Percentiles rank a stretch among this genome's conserved stretches.
Conservation (phyloP, 2,888 invertebrate species). For the Xylophagus ater region DNA sequence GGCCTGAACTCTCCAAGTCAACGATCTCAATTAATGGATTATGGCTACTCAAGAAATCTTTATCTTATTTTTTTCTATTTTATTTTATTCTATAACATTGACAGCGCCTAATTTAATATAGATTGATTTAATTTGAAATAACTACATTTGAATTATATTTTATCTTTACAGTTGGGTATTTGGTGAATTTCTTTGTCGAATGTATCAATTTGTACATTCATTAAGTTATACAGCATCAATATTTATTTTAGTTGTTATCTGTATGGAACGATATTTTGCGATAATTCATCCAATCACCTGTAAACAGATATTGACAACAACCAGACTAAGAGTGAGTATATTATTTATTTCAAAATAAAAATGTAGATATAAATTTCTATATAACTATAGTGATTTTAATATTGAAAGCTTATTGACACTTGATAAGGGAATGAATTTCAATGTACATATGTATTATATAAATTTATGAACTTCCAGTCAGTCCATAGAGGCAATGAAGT, state of each 20-base stretch:
- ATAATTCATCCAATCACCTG: constrained; percentile 76
- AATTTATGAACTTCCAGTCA: too few relatives aligned
- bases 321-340: constrained; percentile 56
- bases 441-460: neutral
- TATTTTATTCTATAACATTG: too few relatives aligned
- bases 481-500: too few relatives aligned
- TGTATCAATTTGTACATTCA: constrained; percentile 82
- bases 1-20: too few relatives aligned
- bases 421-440: neutral
- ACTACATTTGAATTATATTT: too few relatives aligned
- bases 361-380: constrained; percentile 2
- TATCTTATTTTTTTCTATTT: too few relatives aligned
- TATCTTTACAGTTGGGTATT: constrained; percentile 61
- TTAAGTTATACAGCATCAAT: constrained; percentile 85
- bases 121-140: too few relatives aligned
- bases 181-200: constrained; percentile 76
- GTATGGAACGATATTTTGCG: constrained; percentile 76
- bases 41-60: too few relatives aligned
- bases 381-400: neutral
- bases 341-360: neutral
- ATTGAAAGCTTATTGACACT: too few relatives aligned
- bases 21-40: too few relatives aligned
- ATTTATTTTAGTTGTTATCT: constrained; percentile 78
- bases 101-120: too few relatives aligned
- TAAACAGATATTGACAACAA: constrained; percentile 69